Percentiles rank a stretch among this genome's conserved stretches.
phyloP scores from a whole-genome alignment of 2,888 invertebrate species.

The Lamellibrachia columna region DNA sequence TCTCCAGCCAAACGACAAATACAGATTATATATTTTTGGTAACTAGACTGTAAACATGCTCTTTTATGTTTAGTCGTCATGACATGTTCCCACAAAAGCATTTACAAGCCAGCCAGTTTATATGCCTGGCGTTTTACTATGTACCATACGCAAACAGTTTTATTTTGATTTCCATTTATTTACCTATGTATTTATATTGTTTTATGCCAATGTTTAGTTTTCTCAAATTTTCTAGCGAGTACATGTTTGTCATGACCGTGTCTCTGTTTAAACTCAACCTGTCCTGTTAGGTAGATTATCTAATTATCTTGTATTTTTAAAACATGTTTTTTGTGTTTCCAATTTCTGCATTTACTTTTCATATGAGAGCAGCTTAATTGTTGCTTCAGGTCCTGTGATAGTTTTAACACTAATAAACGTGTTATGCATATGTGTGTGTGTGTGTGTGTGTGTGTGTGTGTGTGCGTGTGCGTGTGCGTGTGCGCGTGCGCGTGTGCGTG shows the following conservation, averaged over 20 bases:
- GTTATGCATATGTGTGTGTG: not conserved
- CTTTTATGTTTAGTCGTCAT: not conserved
- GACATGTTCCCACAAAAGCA: not conserved
- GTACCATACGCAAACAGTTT: not conserved
- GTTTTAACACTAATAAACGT: constrained; percentile 7
- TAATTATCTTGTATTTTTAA: not conserved
- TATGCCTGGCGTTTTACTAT: not conserved
- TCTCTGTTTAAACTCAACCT: not conserved
- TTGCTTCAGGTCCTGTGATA: constrained; percentile 17
- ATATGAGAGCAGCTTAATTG: not conserved
- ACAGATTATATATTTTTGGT: not conserved
- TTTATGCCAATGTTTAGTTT: not conserved
- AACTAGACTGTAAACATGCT: not conserved
- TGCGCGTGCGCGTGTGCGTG: not conserved
- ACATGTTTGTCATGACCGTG: not conserved
- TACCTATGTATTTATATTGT: not conserved
- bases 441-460: constrained; percentile 17
- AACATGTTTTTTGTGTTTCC: not conserved
- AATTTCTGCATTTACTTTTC: not conserved
- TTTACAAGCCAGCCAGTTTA: not conserved
- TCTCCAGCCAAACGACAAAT: not conserved
- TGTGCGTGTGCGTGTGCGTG: not conserved
- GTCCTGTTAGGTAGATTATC: not conserved
- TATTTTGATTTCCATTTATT: not conserved
- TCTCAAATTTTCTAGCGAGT: not conserved